Conservation (phyloP, 2,888 invertebrate species). For the Synergus itoensis region DNA sequence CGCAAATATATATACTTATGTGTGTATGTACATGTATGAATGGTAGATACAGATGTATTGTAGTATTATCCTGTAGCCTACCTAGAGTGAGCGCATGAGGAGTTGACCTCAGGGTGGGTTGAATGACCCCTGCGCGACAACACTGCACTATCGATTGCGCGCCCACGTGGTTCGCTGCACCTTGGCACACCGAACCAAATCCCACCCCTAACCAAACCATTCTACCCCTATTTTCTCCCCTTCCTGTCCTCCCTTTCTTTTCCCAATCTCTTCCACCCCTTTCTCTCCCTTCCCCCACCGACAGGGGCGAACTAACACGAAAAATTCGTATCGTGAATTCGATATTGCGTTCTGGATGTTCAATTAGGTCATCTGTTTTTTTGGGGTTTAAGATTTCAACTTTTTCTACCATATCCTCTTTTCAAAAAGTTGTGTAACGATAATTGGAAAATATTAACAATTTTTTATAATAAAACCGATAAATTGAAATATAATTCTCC, state of each 20-base stretch:
- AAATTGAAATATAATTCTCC: too few relatives aligned
- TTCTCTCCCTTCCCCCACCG: slow-evolving; percentile 14
- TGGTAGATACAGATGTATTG: too few relatives aligned
- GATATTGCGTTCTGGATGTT: not conserved
- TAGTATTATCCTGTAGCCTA: slow-evolving; percentile 21
- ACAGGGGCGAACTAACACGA: slow-evolving; percentile 29
- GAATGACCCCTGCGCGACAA: slow-evolving; percentile 75
- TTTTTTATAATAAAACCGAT: too few relatives aligned
- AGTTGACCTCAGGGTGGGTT: slow-evolving; percentile 73
- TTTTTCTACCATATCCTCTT: too few relatives aligned
- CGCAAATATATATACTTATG: not conserved
- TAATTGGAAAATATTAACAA: too few relatives aligned
- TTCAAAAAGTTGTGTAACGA: too few relatives aligned
- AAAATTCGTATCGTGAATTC: slow-evolving; percentile 20
- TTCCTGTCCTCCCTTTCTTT: slow-evolving; percentile 39
- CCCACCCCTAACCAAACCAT: slow-evolving; percentile 55
- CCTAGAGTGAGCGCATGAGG: slow-evolving; percentile 62
- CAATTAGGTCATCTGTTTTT: not conserved
- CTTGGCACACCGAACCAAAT: slow-evolving; percentile 69
- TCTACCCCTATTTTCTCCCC: slow-evolving; percentile 44
- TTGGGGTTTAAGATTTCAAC: not conserved
- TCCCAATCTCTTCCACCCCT: slow-evolving; percentile 42
- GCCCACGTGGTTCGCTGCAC: slow-evolving; percentile 74
- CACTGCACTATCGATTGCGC: slow-evolving; percentile 76
- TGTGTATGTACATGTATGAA: not conserved